Conservation (phyloP, 2,797 vertebrate genomes). For the Hypotaenidia okinawae region DNA sequence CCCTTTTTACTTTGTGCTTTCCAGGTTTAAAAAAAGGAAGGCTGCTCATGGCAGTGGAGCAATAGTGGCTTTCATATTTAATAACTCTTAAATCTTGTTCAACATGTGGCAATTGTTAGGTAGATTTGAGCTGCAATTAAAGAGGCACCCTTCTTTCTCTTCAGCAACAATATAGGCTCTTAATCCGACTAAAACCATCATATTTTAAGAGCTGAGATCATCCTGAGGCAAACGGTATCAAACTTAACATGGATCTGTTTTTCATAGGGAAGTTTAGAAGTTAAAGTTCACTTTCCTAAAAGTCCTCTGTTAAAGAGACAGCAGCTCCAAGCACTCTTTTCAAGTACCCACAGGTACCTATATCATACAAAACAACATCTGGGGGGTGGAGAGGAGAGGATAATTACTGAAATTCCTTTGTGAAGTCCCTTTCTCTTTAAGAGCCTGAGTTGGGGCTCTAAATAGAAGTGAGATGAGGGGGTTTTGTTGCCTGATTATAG, state of each 20-base stretch:
- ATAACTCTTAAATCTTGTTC: slow-evolving; percentile 78
- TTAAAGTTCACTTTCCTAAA: slow-evolving; percentile 57
- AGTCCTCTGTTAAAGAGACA: slow-evolving; percentile 44
- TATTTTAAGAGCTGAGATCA: slow-evolving; percentile 80
- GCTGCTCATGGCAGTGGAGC: slow-evolving; percentile 36
- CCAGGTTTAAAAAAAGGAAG: slow-evolving; percentile 75
- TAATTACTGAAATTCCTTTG: slow-evolving; percentile 62
- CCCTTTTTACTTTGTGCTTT: slow-evolving; percentile 20
- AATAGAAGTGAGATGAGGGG: slow-evolving; percentile 19
- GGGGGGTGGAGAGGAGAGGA: background rate
- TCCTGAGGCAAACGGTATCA: slow-evolving; percentile 74
- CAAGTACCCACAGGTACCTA: slow-evolving; percentile 55
- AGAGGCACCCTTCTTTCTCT: slow-evolving; percentile 76
- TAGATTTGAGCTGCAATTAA: slow-evolving; percentile 81
- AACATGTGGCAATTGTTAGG: slow-evolving; percentile 84
- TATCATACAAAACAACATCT: slow-evolving; percentile 42
- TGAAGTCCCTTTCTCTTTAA: slow-evolving; percentile 45
- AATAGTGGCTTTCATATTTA: slow-evolving; percentile 77
- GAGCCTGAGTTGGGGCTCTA: slow-evolving; percentile 2
- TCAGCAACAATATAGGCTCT: slow-evolving; percentile 73
- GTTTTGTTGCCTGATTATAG: slow-evolving; percentile 45
- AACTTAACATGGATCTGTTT: slow-evolving; percentile 69
- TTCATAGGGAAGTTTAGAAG: slow-evolving; percentile 57
- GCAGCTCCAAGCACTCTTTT: background rate
- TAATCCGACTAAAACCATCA: slow-evolving; percentile 77